A percentile compares a stretch with the other conserved stretches of the same genome.
Evolutionary conservation across 2,797 vertebrate genomes (phyloP).

Genomic region (Gambusia yucatana): DNA sequence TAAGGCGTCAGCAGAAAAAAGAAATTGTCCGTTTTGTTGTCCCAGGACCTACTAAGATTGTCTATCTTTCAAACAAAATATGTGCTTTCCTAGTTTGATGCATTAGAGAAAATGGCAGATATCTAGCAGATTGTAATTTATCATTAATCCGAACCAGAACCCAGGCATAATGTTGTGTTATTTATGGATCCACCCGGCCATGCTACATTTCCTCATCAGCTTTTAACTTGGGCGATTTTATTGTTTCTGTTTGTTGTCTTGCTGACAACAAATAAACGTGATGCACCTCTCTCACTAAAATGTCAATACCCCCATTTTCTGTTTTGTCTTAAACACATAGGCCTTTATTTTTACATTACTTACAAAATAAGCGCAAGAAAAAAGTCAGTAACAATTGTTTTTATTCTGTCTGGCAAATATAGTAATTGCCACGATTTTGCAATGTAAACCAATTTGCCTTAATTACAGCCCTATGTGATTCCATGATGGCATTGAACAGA

Average conservation of each 20-base stretch:
- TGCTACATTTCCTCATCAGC: neutral
- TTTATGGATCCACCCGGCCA: neutral
- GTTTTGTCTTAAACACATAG: neutral
- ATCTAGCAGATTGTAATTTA: neutral
- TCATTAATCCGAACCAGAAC: neutral
- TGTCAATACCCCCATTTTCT: neutral
- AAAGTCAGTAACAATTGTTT: neutral
- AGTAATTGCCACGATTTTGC: constrained; percentile 47
- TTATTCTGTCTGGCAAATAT: neutral
- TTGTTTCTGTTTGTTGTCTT: neutral
- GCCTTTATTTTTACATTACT: neutral
- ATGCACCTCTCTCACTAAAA: neutral
- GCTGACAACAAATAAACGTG: neutral
- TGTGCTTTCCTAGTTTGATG: neutral
- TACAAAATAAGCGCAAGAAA: neutral
- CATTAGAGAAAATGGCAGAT: neutral
- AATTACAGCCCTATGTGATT: constrained; percentile 83
- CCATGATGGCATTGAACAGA: constrained; percentile 83
- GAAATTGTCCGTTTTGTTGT: neutral
- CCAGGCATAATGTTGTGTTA: neutral
- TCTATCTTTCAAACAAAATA: neutral
- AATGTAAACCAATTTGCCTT: constrained; percentile 79
- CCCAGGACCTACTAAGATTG: neutral
- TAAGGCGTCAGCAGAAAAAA: neutral
- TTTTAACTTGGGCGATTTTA: neutral